These are phyloP conservation scores for Lepilemur septentrionalis DNA, from an alignment of 2,797 vertebrate species.

Conservation along the genomic window DNA sequence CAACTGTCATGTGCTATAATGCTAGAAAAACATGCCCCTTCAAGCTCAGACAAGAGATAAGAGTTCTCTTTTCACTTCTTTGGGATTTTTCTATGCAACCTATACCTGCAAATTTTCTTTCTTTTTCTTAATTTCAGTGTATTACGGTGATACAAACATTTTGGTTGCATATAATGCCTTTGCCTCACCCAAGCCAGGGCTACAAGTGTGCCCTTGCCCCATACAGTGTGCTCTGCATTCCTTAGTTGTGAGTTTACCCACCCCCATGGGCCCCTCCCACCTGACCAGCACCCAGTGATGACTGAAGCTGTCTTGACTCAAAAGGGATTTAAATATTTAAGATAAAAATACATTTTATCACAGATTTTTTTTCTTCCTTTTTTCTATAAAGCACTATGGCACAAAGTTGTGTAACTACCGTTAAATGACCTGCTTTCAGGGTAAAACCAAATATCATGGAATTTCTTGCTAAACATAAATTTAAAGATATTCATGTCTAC, in stretches of 20 bases:
- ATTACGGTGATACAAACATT: too few species aligned
- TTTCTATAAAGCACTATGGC: not conserved
- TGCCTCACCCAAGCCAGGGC: too few species aligned
- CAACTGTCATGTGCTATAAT: not conserved
- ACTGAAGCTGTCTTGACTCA: not conserved
- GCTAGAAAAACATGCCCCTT: not conserved
- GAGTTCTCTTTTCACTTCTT: not conserved
- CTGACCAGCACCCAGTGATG: not conserved
- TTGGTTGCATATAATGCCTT: too few species aligned
- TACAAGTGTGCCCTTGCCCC: too few species aligned
- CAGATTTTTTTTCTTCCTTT: not conserved
- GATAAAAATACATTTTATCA: not conserved
- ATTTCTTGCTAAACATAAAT: not conserved
- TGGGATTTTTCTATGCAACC: not conserved
- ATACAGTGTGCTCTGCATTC: too few species aligned
- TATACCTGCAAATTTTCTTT: not conserved
- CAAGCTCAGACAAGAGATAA: not conserved
- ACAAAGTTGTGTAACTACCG: not conserved
- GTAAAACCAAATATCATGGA: not conserved
- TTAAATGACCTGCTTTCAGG: not conserved
- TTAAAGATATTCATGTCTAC: not conserved
- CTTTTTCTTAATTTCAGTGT: too few species aligned
- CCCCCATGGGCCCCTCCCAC: too few species aligned
- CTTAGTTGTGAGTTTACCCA: too few species aligned
- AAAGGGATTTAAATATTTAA: conserved; percentile 13